Evolutionary conservation across 2,888 invertebrate genomes (phyloP).

Genomic region (Leptogaster cylindrica): DNA sequence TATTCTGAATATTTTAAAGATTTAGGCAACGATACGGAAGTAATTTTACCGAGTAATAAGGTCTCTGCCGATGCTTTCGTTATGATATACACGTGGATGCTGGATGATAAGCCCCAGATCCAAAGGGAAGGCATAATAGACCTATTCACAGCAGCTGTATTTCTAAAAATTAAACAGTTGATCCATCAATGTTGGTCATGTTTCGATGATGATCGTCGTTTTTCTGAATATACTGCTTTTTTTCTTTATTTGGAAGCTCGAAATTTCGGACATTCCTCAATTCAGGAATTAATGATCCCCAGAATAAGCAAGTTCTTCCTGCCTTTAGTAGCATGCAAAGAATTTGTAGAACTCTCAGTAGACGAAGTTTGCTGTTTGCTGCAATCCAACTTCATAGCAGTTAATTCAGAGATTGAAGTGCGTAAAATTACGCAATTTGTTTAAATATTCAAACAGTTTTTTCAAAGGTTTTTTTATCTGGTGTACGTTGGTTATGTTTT

Average conservation of each 20-base stretch:
- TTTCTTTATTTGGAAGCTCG: constrained; percentile 70
- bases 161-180: constrained; percentile 74
- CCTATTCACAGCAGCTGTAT: constrained; percentile 75
- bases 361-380: constrained; percentile 73
- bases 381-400: constrained; percentile 74
- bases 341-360: constrained; percentile 71
- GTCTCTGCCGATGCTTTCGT: constrained; percentile 70
- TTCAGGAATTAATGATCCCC: constrained; percentile 62
- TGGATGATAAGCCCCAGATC: constrained; percentile 71
- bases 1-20: constrained; percentile 58
- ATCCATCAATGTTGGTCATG: constrained; percentile 81
- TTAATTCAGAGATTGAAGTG: constrained; percentile 69
- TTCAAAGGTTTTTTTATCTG: constrained; percentile 75
- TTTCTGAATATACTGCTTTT: constrained; percentile 78
- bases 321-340: constrained; percentile 75
- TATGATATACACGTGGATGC: constrained; percentile 83
- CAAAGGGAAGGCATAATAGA: constrained; percentile 75
- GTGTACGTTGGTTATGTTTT: constrained; percentile 77
- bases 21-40: constrained; percentile 51
- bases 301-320: constrained; percentile 78
- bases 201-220: constrained; percentile 72
- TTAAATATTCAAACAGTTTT: constrained; percentile 67
- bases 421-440: constrained; percentile 44
- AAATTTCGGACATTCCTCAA: constrained; percentile 57
- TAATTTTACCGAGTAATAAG: constrained; percentile 54